Evolutionary conservation across 2,888 invertebrate species (phyloP), one percentile per base, ranked within the genome.

Genomic region (Drosophila peninsularis): DNA sequence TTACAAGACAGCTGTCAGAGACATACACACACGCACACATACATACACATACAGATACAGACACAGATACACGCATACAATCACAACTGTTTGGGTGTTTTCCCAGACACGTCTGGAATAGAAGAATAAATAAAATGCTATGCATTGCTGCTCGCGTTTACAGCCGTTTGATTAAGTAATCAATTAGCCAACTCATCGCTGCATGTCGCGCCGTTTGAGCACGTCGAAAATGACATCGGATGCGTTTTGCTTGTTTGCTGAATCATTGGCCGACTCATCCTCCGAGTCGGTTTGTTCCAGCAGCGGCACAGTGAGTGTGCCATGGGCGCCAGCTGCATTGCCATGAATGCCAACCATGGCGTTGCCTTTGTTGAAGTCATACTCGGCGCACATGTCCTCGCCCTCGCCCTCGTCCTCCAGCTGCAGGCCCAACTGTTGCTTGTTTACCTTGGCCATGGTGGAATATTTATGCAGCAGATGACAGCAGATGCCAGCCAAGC

Each of bases 401-500:
- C 76, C 78, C 42, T 83, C 89, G 13, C 76, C 78, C 42, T 84
- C 81, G 21, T 86, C 80, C 27, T 89, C 84, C 30, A 79, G 52
- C 0, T 73, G 57, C 49, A 80, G 7, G 0, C 82, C 66, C 53
- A 80, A 64, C 27, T 86, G 76, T 37, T 87, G 75, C 50, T 89
- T 84, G 45, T 87, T 90, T 1, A 72, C 44, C 71, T 89, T 88
- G 7, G 82, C 78, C 64, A 91, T 77, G 19, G 74, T 87, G 19
- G 90, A 82, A 80, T 92, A 93, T 92, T 97, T 97, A 91, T 96
- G 96, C 60, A 95, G 92, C 36, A 98, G 95, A 92, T 99, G 99
- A 54, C 96, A 94, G 13, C 94, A 94, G 79, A 99, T 98, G 57
- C 99, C 99, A 50, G 95, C 93, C 71, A 99, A 93, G 90, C 99